phyloP scores from a whole-genome alignment of 2,888 invertebrate species.

The Drosophila hamatofila region DNA sequence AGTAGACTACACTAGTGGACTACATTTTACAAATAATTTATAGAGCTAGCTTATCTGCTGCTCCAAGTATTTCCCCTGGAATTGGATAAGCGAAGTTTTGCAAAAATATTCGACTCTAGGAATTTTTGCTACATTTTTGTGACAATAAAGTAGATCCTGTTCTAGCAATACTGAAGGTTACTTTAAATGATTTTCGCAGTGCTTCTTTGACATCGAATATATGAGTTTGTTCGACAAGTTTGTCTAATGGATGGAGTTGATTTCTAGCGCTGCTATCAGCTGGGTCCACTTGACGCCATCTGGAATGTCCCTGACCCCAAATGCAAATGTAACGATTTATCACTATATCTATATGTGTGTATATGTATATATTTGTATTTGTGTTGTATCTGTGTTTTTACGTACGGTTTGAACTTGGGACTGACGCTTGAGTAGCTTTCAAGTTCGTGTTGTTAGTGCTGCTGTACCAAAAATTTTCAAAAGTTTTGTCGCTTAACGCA shows the following conservation, averaged over 20 bases:
- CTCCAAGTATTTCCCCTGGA: too few species aligned
- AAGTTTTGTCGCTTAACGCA: conserved; percentile 45
- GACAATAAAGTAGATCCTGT: background rate
- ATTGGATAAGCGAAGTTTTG: background rate
- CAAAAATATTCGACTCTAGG: background rate
- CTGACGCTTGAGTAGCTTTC: conserved; percentile 26
- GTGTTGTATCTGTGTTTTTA: conserved; percentile 1
- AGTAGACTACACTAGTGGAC: too few species aligned
- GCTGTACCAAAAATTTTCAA: conserved; percentile 17
- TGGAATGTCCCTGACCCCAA: conserved; percentile 22
- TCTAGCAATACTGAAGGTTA: background rate
- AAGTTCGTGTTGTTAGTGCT: conserved; percentile 20
- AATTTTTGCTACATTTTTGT: background rate
- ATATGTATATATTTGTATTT: background rate
- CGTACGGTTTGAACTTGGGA: conserved; percentile 11
- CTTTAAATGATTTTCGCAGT: background rate
- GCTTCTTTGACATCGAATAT: conserved; percentile 1
- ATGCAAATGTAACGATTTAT: conserved; percentile 19
- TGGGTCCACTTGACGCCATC: conserved; percentile 22
- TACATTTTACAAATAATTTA: background rate
- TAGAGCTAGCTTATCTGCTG: background rate
- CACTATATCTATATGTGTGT: background rate
- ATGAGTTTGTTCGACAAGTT: conserved; percentile 1
- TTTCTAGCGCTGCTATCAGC: conserved; percentile 9
- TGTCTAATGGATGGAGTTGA: conserved; percentile 13